Evolutionary conservation across 2,797 vertebrate genomes (phyloP), one percentile per base, ranked within the genome.

Genomic region (Darevskia mixta): DNA sequence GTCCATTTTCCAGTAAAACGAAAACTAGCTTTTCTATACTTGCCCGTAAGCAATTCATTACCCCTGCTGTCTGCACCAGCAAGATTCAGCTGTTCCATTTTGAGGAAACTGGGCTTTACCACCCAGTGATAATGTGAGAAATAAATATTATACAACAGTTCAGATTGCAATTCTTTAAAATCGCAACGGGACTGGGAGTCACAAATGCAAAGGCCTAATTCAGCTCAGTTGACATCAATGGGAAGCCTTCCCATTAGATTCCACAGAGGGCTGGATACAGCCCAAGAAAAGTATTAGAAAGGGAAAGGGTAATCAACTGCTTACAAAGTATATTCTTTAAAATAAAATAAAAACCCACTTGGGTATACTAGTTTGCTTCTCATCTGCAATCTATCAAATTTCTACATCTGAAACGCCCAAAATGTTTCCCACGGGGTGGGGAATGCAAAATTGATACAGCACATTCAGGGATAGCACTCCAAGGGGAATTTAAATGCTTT

Each of bases 61-160:
- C 43, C 55, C 20, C n/a, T 18, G 61, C 61, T 64, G 61, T 64
- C 61, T 64, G 6, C 61, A 8, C 7, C 32, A 66, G 45, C 29
- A 20, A 41, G 49, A 45, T 49, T 27, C 49, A 8, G 2, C 2
- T 0, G 0, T 0, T 55, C 90, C 80, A 58, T 3, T 0, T 7
- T 8, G 8, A 83, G 9, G 5, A 0, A 18, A 0, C 0, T 0
- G 15, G 2, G 13, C 41, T 55, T 55, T 55, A 55, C 49, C 49
- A 55, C 49, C 45, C 1, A 0, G 0, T 0, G 8, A 17, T 45
- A 13, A 66, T 55, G n/a, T 29, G 73, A 82, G 13, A 75, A 82
- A 77, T 18, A 35, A 38, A 20, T 17, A 41, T 3, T 4, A 79
- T 79, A 45, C 20, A 4, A 67, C 11, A 10, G 25, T n/a, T 32